Percentiles rank a stretch among this genome's conserved stretches.
These are phyloP conservation scores for Numida meleagris DNA, from an alignment of 2,113 vertebrate species.

Conservation along the genomic window DNA sequence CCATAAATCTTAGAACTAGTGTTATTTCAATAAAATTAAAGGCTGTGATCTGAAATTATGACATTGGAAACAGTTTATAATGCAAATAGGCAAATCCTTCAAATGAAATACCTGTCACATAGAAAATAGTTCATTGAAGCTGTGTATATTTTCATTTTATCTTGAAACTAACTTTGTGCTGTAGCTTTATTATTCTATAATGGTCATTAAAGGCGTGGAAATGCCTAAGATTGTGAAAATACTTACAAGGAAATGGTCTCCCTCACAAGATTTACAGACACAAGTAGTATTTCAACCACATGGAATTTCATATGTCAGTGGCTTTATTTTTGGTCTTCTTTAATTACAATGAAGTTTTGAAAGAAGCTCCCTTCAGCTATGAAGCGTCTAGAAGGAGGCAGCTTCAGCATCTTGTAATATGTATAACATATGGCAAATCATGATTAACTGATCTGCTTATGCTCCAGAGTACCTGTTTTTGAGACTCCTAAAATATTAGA, in stretches of 20 bases:
- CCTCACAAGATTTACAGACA: neutral
- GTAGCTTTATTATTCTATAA: neutral
- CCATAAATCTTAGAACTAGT: neutral
- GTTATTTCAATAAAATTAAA: constrained; percentile 4
- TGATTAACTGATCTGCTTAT: rapidly evolving
- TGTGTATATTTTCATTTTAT: neutral
- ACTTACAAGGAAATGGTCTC: neutral
- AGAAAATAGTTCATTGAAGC: neutral
- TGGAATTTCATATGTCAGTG: neutral
- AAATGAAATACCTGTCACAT: neutral
- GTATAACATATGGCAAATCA: neutral
- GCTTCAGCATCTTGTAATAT: neutral
- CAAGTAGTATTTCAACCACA: neutral
- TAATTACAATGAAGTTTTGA: neutral
- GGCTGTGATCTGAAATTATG: neutral
- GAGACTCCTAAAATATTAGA: neutral
- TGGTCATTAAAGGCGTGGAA: neutral
- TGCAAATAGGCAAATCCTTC: neutral
- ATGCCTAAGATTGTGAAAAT: neutral
- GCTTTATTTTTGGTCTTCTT: neutral
- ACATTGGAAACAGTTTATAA: neutral
- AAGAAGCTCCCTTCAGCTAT: neutral
- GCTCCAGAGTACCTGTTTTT: neutral
- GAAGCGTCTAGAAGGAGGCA: neutral
- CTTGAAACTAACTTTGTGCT: neutral